Evolutionary conservation across 2,113 vertebrate genomes (phyloP).

Genomic region (Lepus europaeus): DNA sequence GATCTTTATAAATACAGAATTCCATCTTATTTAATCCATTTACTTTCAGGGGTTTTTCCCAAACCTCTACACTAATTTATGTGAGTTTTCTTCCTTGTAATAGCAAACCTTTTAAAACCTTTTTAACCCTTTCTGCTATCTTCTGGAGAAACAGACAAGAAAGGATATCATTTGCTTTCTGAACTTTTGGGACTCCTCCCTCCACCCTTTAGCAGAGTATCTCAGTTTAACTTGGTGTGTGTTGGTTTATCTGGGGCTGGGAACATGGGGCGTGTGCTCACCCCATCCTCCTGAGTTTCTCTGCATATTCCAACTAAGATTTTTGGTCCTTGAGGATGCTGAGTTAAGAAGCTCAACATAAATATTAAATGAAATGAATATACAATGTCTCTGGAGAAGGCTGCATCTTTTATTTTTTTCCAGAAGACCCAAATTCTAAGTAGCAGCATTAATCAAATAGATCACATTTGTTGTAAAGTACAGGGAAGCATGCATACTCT

Average conservation of each 20-base stretch:
- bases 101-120: constrained; percentile 10
- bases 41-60: constrained; percentile 10
- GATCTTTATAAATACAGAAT: neutral
- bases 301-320: constrained; percentile 29
- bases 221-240: constrained; percentile 40
- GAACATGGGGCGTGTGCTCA: neutral
- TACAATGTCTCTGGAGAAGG: constrained; percentile 70
- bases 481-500: neutral
- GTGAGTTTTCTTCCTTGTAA: neutral
- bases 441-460: constrained; percentile 58
- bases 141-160: neutral
- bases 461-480: constrained; percentile 51
- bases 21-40: neutral
- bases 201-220: neutral
- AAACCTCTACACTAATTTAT: neutral
- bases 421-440: constrained; percentile 68
- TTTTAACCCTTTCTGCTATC: neutral
- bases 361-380: constrained; percentile 80
- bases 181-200: neutral
- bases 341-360: constrained; percentile 69
- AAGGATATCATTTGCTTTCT: neutral
- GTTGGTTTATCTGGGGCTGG: constrained; percentile 19
- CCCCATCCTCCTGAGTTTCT: neutral
- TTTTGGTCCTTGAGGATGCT: constrained; percentile 68
- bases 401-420: constrained; percentile 52